These are phyloP conservation scores for Dasyornis broadbenti DNA, from an alignment of 2,113 vertebrate genomes.

Conservation along the genomic window DNA sequence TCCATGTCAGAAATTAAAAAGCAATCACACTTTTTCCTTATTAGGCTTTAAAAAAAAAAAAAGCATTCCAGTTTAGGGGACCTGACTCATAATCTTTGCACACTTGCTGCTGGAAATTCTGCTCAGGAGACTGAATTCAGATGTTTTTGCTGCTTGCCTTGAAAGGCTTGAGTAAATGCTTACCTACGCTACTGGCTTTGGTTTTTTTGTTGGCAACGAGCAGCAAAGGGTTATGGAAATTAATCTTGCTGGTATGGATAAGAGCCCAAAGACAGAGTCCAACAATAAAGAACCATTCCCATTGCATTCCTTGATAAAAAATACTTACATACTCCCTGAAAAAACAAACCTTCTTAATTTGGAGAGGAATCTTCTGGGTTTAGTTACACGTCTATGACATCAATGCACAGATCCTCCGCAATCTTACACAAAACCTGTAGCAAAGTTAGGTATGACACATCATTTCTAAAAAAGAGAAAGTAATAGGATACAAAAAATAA, in stretches of 20 bases:
- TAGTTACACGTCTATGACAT: background rate
- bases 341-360: background rate
- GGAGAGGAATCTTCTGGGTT: background rate
- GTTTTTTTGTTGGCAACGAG: background rate
- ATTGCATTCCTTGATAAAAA: background rate
- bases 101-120: background rate
- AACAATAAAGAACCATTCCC: background rate
- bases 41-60: background rate
- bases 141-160: background rate
- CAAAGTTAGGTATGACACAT: background rate
- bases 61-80: background rate
- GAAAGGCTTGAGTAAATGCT: background rate
- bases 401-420: background rate
- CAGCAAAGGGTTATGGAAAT: background rate
- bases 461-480: background rate
- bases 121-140: background rate
- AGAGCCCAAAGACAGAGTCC: background rate
- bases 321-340: background rate
- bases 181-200: background rate
- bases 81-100: background rate
- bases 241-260: background rate
- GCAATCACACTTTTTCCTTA: background rate
- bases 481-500: background rate
- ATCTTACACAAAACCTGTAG: background rate
- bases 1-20: conserved; percentile 2